Conservation (phyloP, 2,888 invertebrate genomes). For the Drosophila kanekoi region DNA sequence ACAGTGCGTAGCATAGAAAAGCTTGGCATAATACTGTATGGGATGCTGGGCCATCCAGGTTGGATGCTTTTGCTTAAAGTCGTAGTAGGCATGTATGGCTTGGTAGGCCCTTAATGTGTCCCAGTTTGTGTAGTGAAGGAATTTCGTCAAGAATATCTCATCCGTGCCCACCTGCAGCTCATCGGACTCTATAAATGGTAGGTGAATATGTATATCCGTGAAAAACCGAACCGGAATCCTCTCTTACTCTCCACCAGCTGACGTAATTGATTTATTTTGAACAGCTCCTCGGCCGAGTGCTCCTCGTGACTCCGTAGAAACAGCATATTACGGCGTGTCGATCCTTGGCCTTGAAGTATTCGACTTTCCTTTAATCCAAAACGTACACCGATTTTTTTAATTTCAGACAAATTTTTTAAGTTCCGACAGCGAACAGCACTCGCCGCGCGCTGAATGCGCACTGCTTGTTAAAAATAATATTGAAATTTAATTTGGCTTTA, state of each 20-base stretch:
- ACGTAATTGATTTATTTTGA: constrained; percentile 72
- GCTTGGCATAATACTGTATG: constrained; percentile 74
- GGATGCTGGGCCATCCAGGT: constrained; percentile 80
- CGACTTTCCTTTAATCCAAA: not conserved
- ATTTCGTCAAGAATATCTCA: constrained; percentile 79
- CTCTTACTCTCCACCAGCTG: constrained; percentile 71
- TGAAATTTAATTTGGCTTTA: constrained; percentile 42
- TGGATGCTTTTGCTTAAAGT: constrained; percentile 79
- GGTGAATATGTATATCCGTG: not conserved
- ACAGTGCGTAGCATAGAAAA: constrained; percentile 74
- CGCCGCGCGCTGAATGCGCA: constrained; percentile 45
- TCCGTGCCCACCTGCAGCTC: constrained; percentile 78
- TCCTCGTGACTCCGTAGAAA: constrained; percentile 60
- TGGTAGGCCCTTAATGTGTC: constrained; percentile 74
- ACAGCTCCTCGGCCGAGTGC: constrained; percentile 62
- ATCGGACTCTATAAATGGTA: constrained; percentile 55
- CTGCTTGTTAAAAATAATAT: constrained; percentile 47
- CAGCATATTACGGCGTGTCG: constrained; percentile 43
- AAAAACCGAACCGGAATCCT: not conserved
- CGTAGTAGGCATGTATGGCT: constrained; percentile 77
- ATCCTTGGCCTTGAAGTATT: not conserved
- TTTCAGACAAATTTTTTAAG: constrained; percentile 21
- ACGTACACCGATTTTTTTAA: constrained; percentile 1
- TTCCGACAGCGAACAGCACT: constrained; percentile 52
- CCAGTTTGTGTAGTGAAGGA: constrained; percentile 74